Conservation (phyloP, 2,113 vertebrate genomes). For the Erythrolamprus reginae region DNA sequence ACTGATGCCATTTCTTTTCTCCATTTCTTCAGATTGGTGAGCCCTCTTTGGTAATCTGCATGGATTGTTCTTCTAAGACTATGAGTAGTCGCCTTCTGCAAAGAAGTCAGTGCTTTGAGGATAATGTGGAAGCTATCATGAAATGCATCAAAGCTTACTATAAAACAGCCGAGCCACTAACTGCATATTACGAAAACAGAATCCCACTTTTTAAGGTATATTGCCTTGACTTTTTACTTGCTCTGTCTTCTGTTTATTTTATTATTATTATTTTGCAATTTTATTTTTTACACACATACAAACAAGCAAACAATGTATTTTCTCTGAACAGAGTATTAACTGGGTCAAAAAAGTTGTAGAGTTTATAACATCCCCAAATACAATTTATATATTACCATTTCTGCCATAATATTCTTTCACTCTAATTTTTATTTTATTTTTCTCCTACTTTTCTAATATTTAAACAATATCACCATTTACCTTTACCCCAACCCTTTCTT, state of each 20-base stretch:
- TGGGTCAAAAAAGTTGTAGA: too few relatives aligned
- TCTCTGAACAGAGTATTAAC: too few relatives aligned
- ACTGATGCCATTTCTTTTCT: background rate
- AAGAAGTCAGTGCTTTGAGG: constrained; percentile 39
- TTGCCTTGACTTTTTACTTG: background rate
- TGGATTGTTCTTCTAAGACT: constrained; percentile 82
- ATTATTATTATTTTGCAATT: too few relatives aligned
- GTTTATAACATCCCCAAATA: too few relatives aligned
- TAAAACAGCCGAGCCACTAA: constrained; percentile 64
- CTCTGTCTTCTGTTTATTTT: background rate
- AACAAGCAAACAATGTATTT: too few relatives aligned
- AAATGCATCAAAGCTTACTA: constrained; percentile 72
- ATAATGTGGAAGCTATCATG: constrained; percentile 29
- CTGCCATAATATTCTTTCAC: too few relatives aligned
- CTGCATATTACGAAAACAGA: constrained; percentile 76
- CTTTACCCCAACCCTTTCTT: too few relatives aligned
- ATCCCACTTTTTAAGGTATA: constrained; percentile 78
- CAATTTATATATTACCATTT: too few relatives aligned
- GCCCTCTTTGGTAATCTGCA: constrained; percentile 78
- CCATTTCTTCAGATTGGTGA: constrained; percentile 74
- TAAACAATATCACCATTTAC: too few relatives aligned
- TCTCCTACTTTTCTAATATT: too few relatives aligned
- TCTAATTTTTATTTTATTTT: too few relatives aligned
- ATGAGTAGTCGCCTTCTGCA: constrained; percentile 75
- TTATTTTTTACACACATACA: too few relatives aligned